Conservation (phyloP, 2,888 invertebrate genomes). For the Panzeria rudis region DNA sequence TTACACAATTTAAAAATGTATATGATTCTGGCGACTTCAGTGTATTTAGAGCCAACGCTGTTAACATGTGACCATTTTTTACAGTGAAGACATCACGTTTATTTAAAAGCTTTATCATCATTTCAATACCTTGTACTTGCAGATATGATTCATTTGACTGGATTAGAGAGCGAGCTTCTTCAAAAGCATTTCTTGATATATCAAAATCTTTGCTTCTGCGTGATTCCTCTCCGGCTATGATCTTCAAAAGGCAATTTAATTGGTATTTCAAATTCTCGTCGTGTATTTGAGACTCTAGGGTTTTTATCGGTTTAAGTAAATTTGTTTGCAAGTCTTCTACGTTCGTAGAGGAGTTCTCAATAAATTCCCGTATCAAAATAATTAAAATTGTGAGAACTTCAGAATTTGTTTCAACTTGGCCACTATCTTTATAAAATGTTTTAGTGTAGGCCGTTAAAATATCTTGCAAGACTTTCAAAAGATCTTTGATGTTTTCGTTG, state of each 20-base stretch:
- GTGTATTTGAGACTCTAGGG: constrained; percentile 12
- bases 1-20: constrained; percentile 82
- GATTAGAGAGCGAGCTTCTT: constrained; percentile 78
- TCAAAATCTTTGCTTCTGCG: neutral
- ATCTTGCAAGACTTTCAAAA: constrained; percentile 77
- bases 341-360: constrained; percentile 17
- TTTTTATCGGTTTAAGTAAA: constrained; percentile 39
- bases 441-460: constrained; percentile 75
- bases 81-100: constrained; percentile 77
- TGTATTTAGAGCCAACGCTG: constrained; percentile 80
- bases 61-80: constrained; percentile 79
- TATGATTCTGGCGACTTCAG: constrained; percentile 82
- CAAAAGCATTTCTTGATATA: constrained; percentile 62
- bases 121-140: constrained; percentile 82
- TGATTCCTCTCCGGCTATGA: neutral
- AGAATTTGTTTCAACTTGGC: constrained; percentile 63
- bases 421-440: constrained; percentile 66
- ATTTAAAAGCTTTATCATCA: constrained; percentile 79
- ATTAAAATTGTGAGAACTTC: constrained; percentile 49
- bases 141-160: constrained; percentile 79
- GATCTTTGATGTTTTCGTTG: constrained; percentile 77
- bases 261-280: constrained; percentile 52
- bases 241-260: constrained; percentile 19
- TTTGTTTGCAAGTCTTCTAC: constrained; percentile 11
- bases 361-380: constrained; percentile 65